Evolutionary conservation across 2,888 invertebrate genomes (phyloP).

Genomic region (Brenthis daphne): DNA sequence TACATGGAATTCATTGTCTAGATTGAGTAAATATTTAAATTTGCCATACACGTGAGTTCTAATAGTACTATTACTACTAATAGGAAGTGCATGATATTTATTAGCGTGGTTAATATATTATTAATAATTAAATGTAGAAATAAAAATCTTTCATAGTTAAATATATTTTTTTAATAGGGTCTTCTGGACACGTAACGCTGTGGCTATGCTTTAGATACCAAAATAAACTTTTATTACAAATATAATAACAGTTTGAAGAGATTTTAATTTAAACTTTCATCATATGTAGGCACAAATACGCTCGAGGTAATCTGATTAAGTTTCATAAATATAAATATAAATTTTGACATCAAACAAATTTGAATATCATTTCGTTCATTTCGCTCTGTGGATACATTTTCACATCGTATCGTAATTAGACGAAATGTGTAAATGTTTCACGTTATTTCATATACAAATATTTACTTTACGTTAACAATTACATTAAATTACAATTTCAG

Average conservation of each 20-base stretch:
- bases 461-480: not conserved
- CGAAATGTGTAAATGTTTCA: no score
- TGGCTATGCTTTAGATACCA: not conserved
- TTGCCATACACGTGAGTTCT: no score
- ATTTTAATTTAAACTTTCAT: constrained; percentile 2
- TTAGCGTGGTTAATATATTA: no score
- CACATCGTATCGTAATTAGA: not conserved
- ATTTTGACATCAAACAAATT: constrained; percentile 17
- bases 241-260: not conserved
- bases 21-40: no score
- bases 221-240: not conserved
- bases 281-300: constrained; percentile 6
- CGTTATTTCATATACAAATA: not conserved
- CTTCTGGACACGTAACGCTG: no score
- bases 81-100: no score
- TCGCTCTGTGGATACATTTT: not conserved
- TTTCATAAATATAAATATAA: constrained; percentile 17
- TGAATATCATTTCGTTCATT: constrained; percentile 8
- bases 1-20: no score
- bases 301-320: constrained; percentile 19
- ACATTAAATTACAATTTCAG: no score
- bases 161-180: no score
- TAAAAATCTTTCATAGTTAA: no score
- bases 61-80: no score
- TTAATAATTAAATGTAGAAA: no score